Evolutionary conservation across 1,140 invertebrate species (phyloP), one percentile per base, ranked within the genome.

Genomic region (Pseudomyrmex dendroicus): DNA sequence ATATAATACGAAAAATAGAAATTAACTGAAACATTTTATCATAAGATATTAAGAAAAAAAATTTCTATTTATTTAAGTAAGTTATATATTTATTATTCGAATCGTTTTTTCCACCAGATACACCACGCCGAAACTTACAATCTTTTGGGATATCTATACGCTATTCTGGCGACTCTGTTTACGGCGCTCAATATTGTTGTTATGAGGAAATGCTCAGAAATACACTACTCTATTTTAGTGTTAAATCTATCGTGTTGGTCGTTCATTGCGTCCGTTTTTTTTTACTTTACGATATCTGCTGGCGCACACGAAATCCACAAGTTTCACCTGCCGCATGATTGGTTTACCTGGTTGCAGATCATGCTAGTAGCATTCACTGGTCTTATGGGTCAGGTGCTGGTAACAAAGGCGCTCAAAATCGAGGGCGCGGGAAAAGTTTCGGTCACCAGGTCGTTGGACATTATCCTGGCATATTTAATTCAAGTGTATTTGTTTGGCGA

Each of bases 341-440:
- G 89, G 89, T 84, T 88, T 12, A 92, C 94, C 9, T 95, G 94
- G 94, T 66, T 89, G 12, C 83, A 94, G 57, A 93, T 94, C 25
- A 12, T 90, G 5, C 50, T 89, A 13, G 84, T 94, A 1, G 93
- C 92, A 7, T 35, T 91, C 0, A 94, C 94, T 35, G 95, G 95
- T 22, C 86, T 95, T 0, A 89, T 86, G 25, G 95, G 95, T 4
- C 95, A 95, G 88, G 89, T 95, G 44, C 78, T 95, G 3, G 93
- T 95, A 0, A 93, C 94, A 8, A 94, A 94, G 57, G 95, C 95
- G 5, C 88, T 95, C 25, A 91, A 94, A 78, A 92, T 95, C 59
- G 95, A 95, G 90, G 93, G 95, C 2, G 95, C 95, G n/a, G 94
- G 94, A 10, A 93, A 94, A 74, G 94, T 95, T 2, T 94, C 95